phyloP scores from a whole-genome alignment of 2,888 invertebrate species.

The Patella depressa region DNA sequence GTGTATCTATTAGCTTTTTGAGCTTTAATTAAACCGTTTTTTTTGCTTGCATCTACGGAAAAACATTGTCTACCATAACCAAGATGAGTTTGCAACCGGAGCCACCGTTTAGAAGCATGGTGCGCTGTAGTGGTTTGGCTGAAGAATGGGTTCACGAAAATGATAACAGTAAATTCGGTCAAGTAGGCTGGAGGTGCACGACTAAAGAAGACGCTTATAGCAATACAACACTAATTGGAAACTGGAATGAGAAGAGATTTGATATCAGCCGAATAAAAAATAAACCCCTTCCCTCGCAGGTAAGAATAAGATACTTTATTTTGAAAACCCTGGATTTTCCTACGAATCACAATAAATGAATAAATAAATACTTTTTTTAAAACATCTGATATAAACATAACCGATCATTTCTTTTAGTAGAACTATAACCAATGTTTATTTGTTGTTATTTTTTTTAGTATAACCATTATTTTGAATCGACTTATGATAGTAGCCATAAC shows the following conservation, averaged over 20 bases:
- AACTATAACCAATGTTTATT: neutral
- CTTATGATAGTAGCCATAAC: slow-evolving; percentile 59
- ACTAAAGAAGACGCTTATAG: slow-evolving; percentile 60
- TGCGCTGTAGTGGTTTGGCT: slow-evolving; percentile 58
- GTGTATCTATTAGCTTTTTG: too few species aligned
- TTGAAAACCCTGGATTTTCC: too few species aligned
- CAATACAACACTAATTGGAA: slow-evolving; percentile 62
- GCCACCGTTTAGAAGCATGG: slow-evolving; percentile 58
- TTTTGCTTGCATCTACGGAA: too few species aligned
- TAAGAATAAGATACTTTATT: slow-evolving; percentile 45
- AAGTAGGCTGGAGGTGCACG: slow-evolving; percentile 66
- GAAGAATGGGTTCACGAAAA: slow-evolving; percentile 64
- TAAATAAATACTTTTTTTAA: too few species aligned
- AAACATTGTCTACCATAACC: neutral
- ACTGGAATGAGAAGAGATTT: slow-evolving; percentile 67
- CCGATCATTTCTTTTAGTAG: too few species aligned
- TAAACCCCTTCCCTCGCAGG: slow-evolving; percentile 66
- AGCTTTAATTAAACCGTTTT: too few species aligned
- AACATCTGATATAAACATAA: too few species aligned
- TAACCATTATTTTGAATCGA: slow-evolving; percentile 63
- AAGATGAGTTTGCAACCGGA: neutral
- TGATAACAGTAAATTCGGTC: slow-evolving; percentile 56
- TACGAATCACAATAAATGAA: neutral
- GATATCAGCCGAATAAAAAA: slow-evolving; percentile 57
- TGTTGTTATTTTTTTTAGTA: slow-evolving; percentile 48